These are phyloP conservation scores for Zeuzera pyrina DNA, from an alignment of 2,888 invertebrate species.

Conservation along the genomic window DNA sequence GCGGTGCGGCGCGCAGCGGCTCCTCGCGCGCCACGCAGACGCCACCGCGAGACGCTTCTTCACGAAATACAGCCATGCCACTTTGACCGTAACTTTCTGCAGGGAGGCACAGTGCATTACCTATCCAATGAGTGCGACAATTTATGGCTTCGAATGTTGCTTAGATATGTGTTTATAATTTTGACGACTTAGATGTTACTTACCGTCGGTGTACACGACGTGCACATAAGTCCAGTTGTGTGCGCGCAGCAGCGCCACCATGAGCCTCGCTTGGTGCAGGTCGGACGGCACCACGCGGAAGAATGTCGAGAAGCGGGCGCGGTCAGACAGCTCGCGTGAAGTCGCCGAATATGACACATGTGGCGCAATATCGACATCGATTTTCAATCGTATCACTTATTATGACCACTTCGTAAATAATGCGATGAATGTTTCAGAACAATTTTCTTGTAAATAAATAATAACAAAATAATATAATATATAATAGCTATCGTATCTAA, in stretches of 20 bases:
- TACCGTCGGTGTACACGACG: constrained; percentile 80
- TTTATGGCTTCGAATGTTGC: too few species aligned
- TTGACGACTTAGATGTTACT: too few species aligned
- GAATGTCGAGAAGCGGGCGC: constrained; percentile 82
- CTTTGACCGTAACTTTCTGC: constrained; percentile 84
- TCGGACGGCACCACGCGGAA: constrained; percentile 85
- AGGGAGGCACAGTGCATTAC: too few species aligned
- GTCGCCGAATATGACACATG: constrained; percentile 82
- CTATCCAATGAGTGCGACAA: too few species aligned
- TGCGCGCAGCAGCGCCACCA: constrained; percentile 77
- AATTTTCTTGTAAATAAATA: too few species aligned
- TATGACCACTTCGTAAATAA: too few species aligned
- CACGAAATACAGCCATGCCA: constrained; percentile 82
- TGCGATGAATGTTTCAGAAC: too few species aligned
- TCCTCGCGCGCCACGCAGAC: constrained; percentile 80
- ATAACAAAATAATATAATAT: too few species aligned
- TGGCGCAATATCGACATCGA: too few species aligned
- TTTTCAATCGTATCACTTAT: too few species aligned
- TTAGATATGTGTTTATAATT: too few species aligned
- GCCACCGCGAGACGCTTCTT: constrained; percentile 75
- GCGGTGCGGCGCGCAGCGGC: constrained; percentile 29
- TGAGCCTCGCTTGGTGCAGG: constrained; percentile 82
- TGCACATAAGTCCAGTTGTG: constrained; percentile 88
- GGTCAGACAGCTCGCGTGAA: constrained; percentile 81
- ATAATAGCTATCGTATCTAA: too few species aligned